Base-by-base conservation (phyloP, 2,888 invertebrate species). In the Sminthurides aquaticus region DNA sequence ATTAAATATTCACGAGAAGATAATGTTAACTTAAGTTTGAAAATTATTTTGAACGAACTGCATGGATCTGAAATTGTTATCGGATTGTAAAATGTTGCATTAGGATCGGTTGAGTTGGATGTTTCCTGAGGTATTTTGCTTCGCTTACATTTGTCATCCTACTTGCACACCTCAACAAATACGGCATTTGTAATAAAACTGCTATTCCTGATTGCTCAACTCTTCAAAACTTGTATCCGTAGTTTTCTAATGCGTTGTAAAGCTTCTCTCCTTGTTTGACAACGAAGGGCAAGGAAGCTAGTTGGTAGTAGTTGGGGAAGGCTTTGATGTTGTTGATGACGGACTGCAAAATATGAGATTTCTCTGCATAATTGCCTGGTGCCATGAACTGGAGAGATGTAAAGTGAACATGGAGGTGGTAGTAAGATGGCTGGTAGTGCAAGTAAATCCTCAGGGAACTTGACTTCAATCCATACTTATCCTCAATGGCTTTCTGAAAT, bases 381-480 rank as follows among this genome's bases (percentile, higher is more conserved):
- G 89, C 87, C 74, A 91, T 89, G 80, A 87, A 87, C 56, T 84
- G 83, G 1, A 96, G 78, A 65, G 86, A 85, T 15, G 91, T 91
- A 76, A 96, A 91, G 79, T 99, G 98, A 0, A 98, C 84, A 78
- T 99, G 98, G 0, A 99, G 82, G 78, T 98, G 96, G 79, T 95
- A 97, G 81, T 94, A 99, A 0, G 95, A 91, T 0, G 98, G 98
- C 76, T 94, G 96, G 79, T 98, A 98, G 78, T 98, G 97, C 0
- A 97, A 78, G 78, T 90, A 98, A 68, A 91, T 84, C 26, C 95
- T 83, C 27, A 97, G 78, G 76, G 91, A 87, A 3, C 85, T 84
- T 20, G 82, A 78, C 2, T 84, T 80, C 1, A 98, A 75, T 18
- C 84, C 84, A 79, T 89, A 97, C 75, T 88, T 90, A 34, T 89